Evolutionary conservation across 2,888 invertebrate genomes (phyloP), one percentile per base, ranked within the genome.

Genomic region (Altica lythri): DNA sequence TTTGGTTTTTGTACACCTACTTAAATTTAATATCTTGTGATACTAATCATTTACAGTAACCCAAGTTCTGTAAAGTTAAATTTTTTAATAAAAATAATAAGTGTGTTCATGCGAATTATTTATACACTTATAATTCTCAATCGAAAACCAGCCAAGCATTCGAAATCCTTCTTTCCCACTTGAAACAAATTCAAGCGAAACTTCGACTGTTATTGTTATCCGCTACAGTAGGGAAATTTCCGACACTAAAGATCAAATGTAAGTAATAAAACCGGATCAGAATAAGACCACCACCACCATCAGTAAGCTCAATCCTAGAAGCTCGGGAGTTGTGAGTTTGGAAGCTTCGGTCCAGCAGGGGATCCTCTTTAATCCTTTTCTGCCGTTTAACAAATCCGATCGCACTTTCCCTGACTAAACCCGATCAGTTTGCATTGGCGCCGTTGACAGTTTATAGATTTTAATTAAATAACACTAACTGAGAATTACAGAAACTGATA

Each of bases 351-450:
- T 67, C 68, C 67, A 60, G 64, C 61, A 34, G 57, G 56, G 66
- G 65, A 70, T 69, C 70, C 67, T 55, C 65, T 69, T 64, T 73
- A 72, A 73, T 72, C 72, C 68, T 68, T 69, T 69, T 70, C 69
- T 69, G 68, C 72, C 69, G 71, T 73, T 74, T 73, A 73, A 68
- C 71, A 73, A 73, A 74, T 73, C 73, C 72, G 72, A 74, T 73
- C 72, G 69, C 72, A 73, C 72, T 71, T 72, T 71, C 70, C 68
- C 68, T 67, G 64, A 63, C 59, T 65, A 64, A 63, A 64, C 62
- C 66, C 40, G 37, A 67, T 68, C 65, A 63, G 66, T 64, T 64
- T 61, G 2, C 40, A 40, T 10, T 4, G 22, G 40, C 22, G 40
- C 22, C n/a, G n/a, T n/a, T n/a, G n/a, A n/a, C n/a, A n/a, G n/a